Evolutionary conservation across 2,113 vertebrate species (phyloP).

Genomic region (Seriola quinqueradiata): DNA sequence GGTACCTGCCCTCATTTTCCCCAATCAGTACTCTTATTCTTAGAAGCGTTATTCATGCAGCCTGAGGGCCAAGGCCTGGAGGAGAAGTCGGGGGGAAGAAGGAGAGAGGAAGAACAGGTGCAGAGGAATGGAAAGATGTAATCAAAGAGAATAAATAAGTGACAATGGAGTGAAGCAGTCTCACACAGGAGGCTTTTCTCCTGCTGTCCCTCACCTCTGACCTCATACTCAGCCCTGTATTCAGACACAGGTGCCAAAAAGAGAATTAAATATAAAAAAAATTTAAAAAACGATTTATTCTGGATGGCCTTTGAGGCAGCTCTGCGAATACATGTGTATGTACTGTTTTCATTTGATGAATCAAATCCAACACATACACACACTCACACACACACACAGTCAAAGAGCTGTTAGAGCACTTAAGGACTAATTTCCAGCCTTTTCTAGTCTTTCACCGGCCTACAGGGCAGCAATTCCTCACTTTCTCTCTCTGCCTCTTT

Average conservation of each 20-base stretch:
- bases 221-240: slow-evolving; percentile 36
- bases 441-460: slow-evolving; percentile 6
- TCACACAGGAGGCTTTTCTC: slow-evolving; percentile 52
- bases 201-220: slow-evolving; percentile 50
- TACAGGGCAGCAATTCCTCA: slow-evolving; percentile 5
- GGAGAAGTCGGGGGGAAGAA: slow-evolving; percentile 5
- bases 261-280: background rate
- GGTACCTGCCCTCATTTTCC: slow-evolving; percentile 50
- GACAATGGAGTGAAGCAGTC: slow-evolving; percentile 46
- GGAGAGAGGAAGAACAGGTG: slow-evolving; percentile 37
- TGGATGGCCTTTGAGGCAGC: slow-evolving; percentile 26
- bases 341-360: background rate
- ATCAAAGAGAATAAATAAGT: slow-evolving; percentile 64
- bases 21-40: slow-evolving; percentile 57
- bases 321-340: background rate
- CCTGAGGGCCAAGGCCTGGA: slow-evolving; percentile 30
- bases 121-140: slow-evolving; percentile 50
- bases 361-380: slow-evolving; percentile 1
- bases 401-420: slow-evolving; percentile 21
- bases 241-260: slow-evolving; percentile 3
- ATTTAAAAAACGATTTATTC: background rate
- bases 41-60: slow-evolving; percentile 52
- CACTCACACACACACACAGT: background rate
- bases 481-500: slow-evolving; percentile 11
- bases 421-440: slow-evolving; percentile 30